Evolutionary conservation across 1,140 invertebrate genomes (phyloP), one percentile per base, ranked within the genome.

Genomic region (Apis dorsata): DNA sequence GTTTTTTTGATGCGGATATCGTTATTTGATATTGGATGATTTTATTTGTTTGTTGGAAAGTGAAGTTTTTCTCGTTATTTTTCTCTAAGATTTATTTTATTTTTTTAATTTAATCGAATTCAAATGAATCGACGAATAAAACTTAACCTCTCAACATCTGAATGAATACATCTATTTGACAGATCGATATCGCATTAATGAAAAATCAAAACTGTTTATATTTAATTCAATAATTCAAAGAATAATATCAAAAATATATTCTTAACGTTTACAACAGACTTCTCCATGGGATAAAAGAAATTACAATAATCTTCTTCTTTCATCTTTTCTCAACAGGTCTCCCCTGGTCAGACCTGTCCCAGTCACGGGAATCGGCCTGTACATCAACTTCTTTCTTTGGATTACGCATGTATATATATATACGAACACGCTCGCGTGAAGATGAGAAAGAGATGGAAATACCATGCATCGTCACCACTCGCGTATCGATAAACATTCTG

Each of bases 291-390:
- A 1, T 12, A 24, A 24, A 24, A 12, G n/a, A 63, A 13, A 63
- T 17, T 24, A 13, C 10, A 1, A 11, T 34, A n/a, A 34, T 57
- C 53, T 57, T 28, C 9, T n/a, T 34, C 10, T 9, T 13, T 60
- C 53, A 11, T 44, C 34, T 73, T 73, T 21, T 19, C 53, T 21
- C 28, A 44, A n/a, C n/a, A 59, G 44, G 24, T 59, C 17, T 44
- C 21, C 34, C 34, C 13, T 49, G 34, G 34, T 2, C 21, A 34
- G 15, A 34, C 62, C 3, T n/a, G 55, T 70, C 44, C 66, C 11
- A 24, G 12, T 76, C 79, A n/a, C 79, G 59, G 21, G 84, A 85
- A 81, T 77, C 81, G 69, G 19, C 53, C 70, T 68, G 7, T 34
- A 74, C 70, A n/a, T 24, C 55, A n/a, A 60, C 72, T n/a, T n/a